Conservation (phyloP, 2,797 vertebrate genomes). For the Myotis planiceps region DNA sequence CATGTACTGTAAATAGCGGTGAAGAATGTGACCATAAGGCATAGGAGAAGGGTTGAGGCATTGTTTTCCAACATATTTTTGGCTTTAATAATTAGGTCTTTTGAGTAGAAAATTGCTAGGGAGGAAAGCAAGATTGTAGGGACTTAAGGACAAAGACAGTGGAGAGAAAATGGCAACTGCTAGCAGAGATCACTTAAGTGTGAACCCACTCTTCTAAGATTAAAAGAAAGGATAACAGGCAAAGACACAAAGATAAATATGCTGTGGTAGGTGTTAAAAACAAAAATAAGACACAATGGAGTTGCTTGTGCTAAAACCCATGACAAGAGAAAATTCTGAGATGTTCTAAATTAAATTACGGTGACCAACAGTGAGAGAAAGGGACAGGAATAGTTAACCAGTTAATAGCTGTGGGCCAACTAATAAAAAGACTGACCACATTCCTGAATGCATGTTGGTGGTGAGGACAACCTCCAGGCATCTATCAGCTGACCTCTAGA, state of each 20-base stretch:
- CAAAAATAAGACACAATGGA: background rate
- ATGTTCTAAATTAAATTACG: background rate
- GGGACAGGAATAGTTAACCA: background rate
- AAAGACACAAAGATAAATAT: background rate
- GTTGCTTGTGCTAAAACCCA: background rate
- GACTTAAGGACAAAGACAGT: slow-evolving; percentile 37
- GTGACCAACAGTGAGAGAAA: background rate
- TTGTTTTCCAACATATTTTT: slow-evolving; percentile 77
- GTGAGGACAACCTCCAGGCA: background rate
- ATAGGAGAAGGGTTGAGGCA: slow-evolving; percentile 32
- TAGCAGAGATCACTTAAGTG: slow-evolving; percentile 18
- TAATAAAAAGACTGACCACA: background rate
- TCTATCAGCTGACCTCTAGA: background rate
- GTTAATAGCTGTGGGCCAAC: background rate
- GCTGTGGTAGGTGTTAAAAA: background rate
- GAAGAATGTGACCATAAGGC: slow-evolving; percentile 60
- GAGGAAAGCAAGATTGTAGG: slow-evolving; percentile 62
- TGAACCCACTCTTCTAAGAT: background rate
- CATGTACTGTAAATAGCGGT: slow-evolving; percentile 67
- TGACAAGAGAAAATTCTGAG: background rate
- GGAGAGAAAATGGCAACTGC: slow-evolving; percentile 47
- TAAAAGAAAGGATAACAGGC: slow-evolving; percentile 23
- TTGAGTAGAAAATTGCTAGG: slow-evolving; percentile 72
- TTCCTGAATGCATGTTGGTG: background rate
- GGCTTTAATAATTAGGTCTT: slow-evolving; percentile 77